Conservation (phyloP, 2,888 invertebrate species). For the Himalopsyche anomala region DNA sequence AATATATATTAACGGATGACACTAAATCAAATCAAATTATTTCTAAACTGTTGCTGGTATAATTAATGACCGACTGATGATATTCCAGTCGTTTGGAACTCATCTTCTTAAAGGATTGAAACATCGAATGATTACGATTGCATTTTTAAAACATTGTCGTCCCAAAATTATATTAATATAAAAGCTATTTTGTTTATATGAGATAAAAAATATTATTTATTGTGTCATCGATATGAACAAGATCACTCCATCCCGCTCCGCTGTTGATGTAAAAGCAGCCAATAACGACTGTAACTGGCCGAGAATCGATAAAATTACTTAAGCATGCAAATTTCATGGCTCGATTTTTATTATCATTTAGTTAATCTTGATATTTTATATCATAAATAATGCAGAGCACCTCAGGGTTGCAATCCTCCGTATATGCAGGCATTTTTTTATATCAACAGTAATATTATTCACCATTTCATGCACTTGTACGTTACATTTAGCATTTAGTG, state of each 20-base stretch:
- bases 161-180: too few relatives aligned
- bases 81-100: too few relatives aligned
- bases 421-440: neutral
- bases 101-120: neutral
- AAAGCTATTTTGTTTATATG: too few relatives aligned
- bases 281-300: constrained; percentile 51
- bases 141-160: neutral
- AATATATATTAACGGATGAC: too few relatives aligned
- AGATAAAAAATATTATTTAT: too few relatives aligned
- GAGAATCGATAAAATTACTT: constrained; percentile 56
- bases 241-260: neutral
- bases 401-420: neutral
- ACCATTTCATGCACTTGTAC: neutral
- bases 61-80: too few relatives aligned
- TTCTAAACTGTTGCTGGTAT: too few relatives aligned
- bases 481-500: neutral
- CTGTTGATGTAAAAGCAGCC: constrained; percentile 5
- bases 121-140: neutral
- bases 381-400: constrained; percentile 53
- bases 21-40: too few relatives aligned
- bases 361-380: constrained; percentile 53
- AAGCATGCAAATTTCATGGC: constrained; percentile 56
- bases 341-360: constrained; percentile 50
- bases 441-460: neutral
- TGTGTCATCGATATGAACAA: too few relatives aligned